Evolutionary conservation across 2,797 vertebrate species (phyloP), one percentile per base, ranked within the genome.

Genomic region (Valencia hispanica): DNA sequence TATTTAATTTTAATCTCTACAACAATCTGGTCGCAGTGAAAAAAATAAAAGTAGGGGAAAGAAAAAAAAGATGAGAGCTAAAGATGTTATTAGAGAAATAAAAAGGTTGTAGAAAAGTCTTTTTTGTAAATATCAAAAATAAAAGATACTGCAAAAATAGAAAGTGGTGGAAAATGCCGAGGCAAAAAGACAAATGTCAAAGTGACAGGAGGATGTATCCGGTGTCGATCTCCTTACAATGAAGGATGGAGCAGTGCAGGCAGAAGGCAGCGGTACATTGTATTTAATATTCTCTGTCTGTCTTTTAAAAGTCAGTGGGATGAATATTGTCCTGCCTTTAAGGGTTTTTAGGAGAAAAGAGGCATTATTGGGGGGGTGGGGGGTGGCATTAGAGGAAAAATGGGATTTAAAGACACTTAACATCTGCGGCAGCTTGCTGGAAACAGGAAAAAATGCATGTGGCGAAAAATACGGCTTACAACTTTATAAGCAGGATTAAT

Each of bases 71-170:
- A n/a, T 61, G 41, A 68, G 27, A 57, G 14, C 12, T 32, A 30
- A 12, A 15, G 68, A 6, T 1, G 57, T 65, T 69, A 63, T 73
- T 73, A 75, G 32, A 63, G 79, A 78, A 81, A 81, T 50, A 61
- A 32, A 43, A 50, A 47, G 66, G n/a, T 66, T 41, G 59, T 14
- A 63, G 63, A n/a, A 59, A 74, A 43, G 34, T 43, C 65, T 78
- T 79, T 72, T 72, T 55, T 75, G 73, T 70, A 86, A 84, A 86
- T 80, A 81, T 75, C 74, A 75, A 53, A 75, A 85, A 77, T 65
- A 72, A 83, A 86, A 70, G 68, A 25, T 43, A 50, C 25, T 4
- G 65, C 30, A 50, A 20, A 27, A 57, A 51, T 68, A 75, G n/a
- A 45, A 39, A 1, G 61, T 47, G 18, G 70, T 34, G 43, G 47